phyloP scores from a whole-genome alignment of 2,797 vertebrate species.

The Odontamblyopus rebecca region DNA sequence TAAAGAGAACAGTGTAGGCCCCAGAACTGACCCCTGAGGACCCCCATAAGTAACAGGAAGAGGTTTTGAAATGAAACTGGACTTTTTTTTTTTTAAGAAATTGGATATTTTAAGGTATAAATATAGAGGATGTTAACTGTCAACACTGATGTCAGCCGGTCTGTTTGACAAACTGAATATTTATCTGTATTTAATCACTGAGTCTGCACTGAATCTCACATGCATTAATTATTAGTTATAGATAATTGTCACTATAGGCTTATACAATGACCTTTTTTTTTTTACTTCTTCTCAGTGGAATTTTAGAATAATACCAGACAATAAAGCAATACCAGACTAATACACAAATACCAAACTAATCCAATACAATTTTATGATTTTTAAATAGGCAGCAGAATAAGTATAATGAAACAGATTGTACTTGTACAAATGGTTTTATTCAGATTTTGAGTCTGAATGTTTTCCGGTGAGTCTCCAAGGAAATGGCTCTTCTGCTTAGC shows the following conservation, averaged over 20 bases:
- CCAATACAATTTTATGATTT: not conserved
- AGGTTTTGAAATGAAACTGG: not conserved
- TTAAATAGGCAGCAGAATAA: not conserved
- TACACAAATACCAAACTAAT: too few relatives aligned
- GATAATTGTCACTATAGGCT: not conserved
- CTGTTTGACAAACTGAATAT: not conserved
- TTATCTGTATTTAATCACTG: not conserved
- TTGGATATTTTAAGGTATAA: not conserved
- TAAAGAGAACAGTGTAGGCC: not conserved
- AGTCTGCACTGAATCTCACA: not conserved
- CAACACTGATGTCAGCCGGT: not conserved
- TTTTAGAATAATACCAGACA: too few relatives aligned
- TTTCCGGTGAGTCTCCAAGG: constrained; percentile 32
- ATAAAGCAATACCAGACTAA: too few relatives aligned
- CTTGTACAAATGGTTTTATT: constrained; percentile 51
- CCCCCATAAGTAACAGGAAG: not conserved
- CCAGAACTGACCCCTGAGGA: not conserved
- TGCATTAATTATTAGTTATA: not conserved
- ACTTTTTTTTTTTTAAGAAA: not conserved
- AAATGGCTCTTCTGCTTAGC: constrained; percentile 45
- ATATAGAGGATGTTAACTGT: not conserved
- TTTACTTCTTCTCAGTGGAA: not conserved
- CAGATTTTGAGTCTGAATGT: constrained; percentile 10
- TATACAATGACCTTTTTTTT: not conserved
- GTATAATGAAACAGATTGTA: not conserved